Base-by-base conservation (phyloP, 2,888 invertebrate genomes). In the Herminia tarsipennalis region DNA sequence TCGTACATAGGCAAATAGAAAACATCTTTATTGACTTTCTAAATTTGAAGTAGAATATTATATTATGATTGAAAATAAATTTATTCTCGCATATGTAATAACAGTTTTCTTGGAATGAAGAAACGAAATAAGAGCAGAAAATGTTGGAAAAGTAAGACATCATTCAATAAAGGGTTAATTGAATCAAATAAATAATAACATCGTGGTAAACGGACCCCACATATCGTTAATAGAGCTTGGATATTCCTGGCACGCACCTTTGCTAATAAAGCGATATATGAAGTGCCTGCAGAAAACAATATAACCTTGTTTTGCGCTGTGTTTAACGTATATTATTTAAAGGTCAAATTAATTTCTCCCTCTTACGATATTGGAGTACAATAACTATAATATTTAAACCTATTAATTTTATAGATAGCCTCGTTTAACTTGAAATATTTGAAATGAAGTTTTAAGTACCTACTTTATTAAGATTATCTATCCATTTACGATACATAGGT, bases 201-300 rank as follows among this genome's bases (percentile, higher is more conserved):
- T 37, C 38, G 56, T 51, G 41, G 64, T 52, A 61, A 66, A 56
- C 65, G 58, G 54, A 64, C 64, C 66, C 65, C 70, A 51, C 64
- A 56, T 37, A 60, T 59, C 50, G 53, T 56, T 66, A 56, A 69
- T 53, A 47, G 56, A 66, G 66, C 64, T 59, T 58, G 54, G 70
- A 65, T 78, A 88, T 87, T 83, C 86, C 59, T 61, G 67, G 75
- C 89, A 88, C 89, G 88, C 71, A 66, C 76, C 58, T 60, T n/a
- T 51, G 56, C 84, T 88, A 88, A 89, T 88, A 87, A 87, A 83
- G 72, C 81, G 75, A 83, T 83, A 75, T 80, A 87, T 83, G 81
- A 78, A 84, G 81, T 80, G 81, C 70, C 71, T 64, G 70, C 66
- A 71, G 59, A 62, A 69, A 75, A 73, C 63, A 76, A 76, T 74